A percentile compares a stretch with the other conserved stretches of the same genome.
Conservation (phyloP, 64 coral and sea anemone genomes). For the Porites australiensis region DNA sequence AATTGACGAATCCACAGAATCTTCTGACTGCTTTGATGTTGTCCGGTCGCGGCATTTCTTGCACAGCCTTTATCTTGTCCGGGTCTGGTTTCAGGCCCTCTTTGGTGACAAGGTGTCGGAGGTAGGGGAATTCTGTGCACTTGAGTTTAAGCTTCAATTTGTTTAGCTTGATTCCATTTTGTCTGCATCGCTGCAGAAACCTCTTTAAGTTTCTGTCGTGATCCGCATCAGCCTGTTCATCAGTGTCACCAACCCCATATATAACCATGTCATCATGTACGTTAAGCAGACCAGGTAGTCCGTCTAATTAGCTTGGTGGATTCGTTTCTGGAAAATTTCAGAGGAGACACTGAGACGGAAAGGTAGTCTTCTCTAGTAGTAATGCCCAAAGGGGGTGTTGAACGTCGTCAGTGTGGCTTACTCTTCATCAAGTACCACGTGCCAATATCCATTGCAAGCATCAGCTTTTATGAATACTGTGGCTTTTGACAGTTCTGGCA, state of each 20-base stretch:
- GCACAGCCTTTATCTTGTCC: slow-evolving; percentile 2
- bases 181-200: slow-evolving; percentile 33
- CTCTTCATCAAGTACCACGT: background rate
- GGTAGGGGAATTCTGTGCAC: background rate
- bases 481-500: slow-evolving; percentile 15
- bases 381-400: too few species aligned
- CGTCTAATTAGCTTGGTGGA: too few species aligned
- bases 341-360: too few species aligned
- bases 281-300: background rate
- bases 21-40: background rate
- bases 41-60: slow-evolving; percentile 16
- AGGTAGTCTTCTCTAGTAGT: too few species aligned
- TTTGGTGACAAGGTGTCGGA: slow-evolving; percentile 8
- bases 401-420: background rate
- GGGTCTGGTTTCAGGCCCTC: slow-evolving; percentile 15
- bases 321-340: too few species aligned
- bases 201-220: background rate
- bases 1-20: slow-evolving; percentile 31
- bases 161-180: background rate
- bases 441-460: background rate
- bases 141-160: slow-evolving; percentile 29
- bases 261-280: background rate
- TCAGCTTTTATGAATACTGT: background rate
- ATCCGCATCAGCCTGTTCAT: background rate
- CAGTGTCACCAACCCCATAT: background rate